Percentiles rank a stretch among this genome's conserved stretches.
phyloP scores from a whole-genome alignment of 1,140 invertebrate genomes.

The Drosophila ogumai region DNA sequence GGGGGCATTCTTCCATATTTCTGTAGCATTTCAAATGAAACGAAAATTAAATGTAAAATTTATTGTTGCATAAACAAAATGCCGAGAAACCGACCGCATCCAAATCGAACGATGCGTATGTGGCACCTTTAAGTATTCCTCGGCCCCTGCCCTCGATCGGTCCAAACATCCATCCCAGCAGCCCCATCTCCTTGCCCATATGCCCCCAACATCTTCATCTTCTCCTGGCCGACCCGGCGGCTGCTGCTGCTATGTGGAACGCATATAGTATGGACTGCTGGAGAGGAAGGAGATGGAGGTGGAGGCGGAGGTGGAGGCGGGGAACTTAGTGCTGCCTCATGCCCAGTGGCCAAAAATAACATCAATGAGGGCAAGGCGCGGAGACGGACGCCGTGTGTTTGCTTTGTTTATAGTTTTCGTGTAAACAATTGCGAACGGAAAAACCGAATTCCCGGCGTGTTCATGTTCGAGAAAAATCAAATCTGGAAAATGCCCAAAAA shows the following conservation, averaged over 20 bases:
- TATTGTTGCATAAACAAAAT: slow-evolving; percentile 83
- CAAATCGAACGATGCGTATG: slow-evolving; percentile 72
- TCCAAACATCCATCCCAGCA: slow-evolving; percentile 4
- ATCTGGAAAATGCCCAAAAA: slow-evolving; percentile 40
- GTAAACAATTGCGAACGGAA: slow-evolving; percentile 78
- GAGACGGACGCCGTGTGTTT: slow-evolving; percentile 41
- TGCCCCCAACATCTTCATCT: slow-evolving; percentile 32
- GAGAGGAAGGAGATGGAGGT: slow-evolving; percentile 44
- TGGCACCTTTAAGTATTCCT: slow-evolving; percentile 78
- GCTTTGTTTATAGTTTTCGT: slow-evolving; percentile 73
- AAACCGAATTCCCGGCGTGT: slow-evolving; percentile 47
- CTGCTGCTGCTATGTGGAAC: slow-evolving; percentile 57
- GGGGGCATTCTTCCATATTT: slow-evolving; percentile 56
- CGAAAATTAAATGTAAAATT: slow-evolving; percentile 80
- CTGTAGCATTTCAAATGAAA: slow-evolving; percentile 72
- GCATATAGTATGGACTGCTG: slow-evolving; percentile 42
- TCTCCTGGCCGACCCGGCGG: slow-evolving; percentile 35
- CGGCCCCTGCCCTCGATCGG: slow-evolving; percentile 12
- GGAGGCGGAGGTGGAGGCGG: background rate
- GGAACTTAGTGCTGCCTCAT: slow-evolving; percentile 63
- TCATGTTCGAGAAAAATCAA: slow-evolving; percentile 72
- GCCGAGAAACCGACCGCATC: slow-evolving; percentile 72
- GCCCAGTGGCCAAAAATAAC: slow-evolving; percentile 73
- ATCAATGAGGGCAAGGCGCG: slow-evolving; percentile 40
- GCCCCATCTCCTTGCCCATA: slow-evolving; percentile 1